A percentile compares a stretch with the other conserved stretches of the same genome.
Conservation (phyloP, 1,140 invertebrate genomes). For the Drosophila funebris region DNA sequence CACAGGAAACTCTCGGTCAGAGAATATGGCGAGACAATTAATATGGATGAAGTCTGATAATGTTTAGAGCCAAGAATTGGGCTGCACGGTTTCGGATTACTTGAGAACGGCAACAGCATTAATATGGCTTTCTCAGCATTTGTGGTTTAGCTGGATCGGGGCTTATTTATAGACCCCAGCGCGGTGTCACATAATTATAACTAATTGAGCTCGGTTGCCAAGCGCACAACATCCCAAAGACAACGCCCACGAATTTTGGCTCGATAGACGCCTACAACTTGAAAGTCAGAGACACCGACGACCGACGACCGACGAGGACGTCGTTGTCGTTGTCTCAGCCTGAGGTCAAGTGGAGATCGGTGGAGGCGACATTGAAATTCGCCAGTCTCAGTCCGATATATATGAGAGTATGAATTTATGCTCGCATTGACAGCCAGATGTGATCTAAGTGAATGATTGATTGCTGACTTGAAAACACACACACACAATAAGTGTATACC, state of each 20-base stretch:
- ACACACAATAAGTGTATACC: no score
- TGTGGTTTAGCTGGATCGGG: slow-evolving; percentile 34
- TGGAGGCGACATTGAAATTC: slow-evolving; percentile 60
- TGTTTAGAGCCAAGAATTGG: slow-evolving; percentile 15
- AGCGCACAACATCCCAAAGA: slow-evolving; percentile 35
- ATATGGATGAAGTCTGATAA: slow-evolving; percentile 15
- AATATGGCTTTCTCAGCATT: slow-evolving; percentile 49
- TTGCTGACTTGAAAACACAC: slow-evolving; percentile 18
- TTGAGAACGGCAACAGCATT: slow-evolving; percentile 38
- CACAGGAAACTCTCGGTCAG: slow-evolving; percentile 57
- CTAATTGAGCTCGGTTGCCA: slow-evolving; percentile 68
- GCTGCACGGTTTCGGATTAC: slow-evolving; percentile 45
- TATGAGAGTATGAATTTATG: not conserved
- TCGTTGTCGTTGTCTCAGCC: no score
- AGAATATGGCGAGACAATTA: slow-evolving; percentile 48
- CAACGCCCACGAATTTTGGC: slow-evolving; percentile 33
- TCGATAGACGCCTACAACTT: slow-evolving; percentile 6
- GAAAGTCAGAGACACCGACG: not conserved
- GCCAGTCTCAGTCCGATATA: not conserved
- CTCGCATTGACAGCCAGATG: slow-evolving; percentile 16
- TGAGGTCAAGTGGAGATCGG: slow-evolving; percentile 66
- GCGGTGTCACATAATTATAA: slow-evolving; percentile 69
- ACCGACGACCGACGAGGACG: no score
- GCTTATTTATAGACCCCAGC: slow-evolving; percentile 38
- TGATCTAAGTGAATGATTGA: slow-evolving; percentile 42